A percentile compares a stretch with the other conserved stretches of the same genome.
Conservation (phyloP, 2,113 vertebrate genomes). For the Callipepla californica region DNA sequence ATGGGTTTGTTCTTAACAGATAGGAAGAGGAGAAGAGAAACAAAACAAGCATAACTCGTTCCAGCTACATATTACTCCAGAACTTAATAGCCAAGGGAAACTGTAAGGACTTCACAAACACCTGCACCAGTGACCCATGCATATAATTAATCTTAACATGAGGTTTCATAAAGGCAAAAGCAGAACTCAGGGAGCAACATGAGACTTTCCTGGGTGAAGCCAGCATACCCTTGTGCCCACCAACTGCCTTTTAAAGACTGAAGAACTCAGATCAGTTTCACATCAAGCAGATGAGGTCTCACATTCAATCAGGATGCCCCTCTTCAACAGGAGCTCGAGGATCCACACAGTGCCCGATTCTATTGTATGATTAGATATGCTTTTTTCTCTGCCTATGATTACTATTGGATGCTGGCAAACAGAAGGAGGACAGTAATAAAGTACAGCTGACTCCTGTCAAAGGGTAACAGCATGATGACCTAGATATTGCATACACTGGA, state of each 20-base stretch:
- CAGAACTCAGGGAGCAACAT: neutral
- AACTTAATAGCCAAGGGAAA: neutral
- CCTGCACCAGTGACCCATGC: neutral
- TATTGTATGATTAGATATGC: neutral
- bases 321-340: neutral
- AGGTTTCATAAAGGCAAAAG: neutral
- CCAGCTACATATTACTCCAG: neutral
- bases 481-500: neutral
- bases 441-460: neutral
- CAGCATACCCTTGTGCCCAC: rapidly evolving
- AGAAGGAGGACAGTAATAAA: neutral
- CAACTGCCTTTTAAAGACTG: neutral
- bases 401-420: neutral
- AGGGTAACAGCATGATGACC: neutral
- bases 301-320: neutral
- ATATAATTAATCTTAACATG: neutral
- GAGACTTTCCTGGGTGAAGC: neutral
- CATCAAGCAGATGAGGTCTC: neutral
- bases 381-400: neutral
- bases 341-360: neutral
- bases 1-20: slow-evolving; percentile 29
- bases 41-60: neutral
- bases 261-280: neutral
- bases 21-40: slow-evolving; percentile 6
- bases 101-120: neutral